Evolutionary conservation across 2,113 vertebrate species (phyloP).

Genomic region (Hydrolagus affinis): DNA sequence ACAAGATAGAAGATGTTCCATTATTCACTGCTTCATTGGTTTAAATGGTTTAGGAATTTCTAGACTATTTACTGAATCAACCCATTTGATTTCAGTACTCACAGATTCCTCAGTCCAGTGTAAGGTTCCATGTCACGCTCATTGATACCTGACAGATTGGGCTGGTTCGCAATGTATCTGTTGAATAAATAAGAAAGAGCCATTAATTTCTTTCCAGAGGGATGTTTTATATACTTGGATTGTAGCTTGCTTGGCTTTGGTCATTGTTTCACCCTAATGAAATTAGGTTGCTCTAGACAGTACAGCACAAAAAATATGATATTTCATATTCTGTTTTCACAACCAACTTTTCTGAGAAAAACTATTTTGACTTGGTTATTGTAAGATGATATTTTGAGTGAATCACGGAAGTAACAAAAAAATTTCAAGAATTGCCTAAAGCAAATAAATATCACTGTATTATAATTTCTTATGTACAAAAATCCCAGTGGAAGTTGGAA

Average conservation of each 20-base stretch:
- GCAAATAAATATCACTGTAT: background rate
- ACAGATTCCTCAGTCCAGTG: constrained; percentile 88
- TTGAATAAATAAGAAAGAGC: constrained; percentile 43
- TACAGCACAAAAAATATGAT: background rate
- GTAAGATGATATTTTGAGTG: background rate
- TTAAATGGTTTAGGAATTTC: background rate
- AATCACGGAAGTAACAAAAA: too few species aligned
- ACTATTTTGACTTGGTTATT: background rate
- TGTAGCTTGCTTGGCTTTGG: background rate
- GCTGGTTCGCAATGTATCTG: constrained; percentile 91
- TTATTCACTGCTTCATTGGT: background rate
- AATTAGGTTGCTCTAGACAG: background rate
- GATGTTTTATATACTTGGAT: background rate
- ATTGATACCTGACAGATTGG: constrained; percentile 79
- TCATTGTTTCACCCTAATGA: background rate
- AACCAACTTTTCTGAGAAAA: background rate
- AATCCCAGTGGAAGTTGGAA: background rate
- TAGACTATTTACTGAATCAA: background rate
- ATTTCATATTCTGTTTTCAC: background rate
- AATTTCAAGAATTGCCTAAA: background rate
- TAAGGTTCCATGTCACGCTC: constrained; percentile 83
- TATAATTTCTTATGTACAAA: background rate
- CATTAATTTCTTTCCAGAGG: constrained; percentile 26
- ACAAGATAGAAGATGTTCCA: constrained; percentile 17
- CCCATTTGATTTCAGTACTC: constrained; percentile 52